These are phyloP conservation scores for Turdus rufiventris DNA, from an alignment of 2,113 vertebrate genomes.

Conservation along the genomic window DNA sequence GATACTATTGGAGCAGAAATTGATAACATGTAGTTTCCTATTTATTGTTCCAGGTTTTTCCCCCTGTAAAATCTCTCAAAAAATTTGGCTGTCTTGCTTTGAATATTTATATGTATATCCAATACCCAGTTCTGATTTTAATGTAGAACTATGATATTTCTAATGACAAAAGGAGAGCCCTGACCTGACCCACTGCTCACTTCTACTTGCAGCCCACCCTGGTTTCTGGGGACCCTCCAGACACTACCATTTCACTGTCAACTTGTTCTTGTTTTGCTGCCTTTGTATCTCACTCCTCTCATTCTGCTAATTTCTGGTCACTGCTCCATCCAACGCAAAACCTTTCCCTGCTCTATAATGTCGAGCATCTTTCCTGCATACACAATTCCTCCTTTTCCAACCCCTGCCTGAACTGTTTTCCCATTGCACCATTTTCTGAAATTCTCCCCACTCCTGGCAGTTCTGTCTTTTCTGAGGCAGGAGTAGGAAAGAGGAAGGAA, in stretches of 20 bases:
- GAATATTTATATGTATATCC: constrained; percentile 92
- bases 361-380: not conserved
- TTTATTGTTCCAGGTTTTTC: constrained; percentile 55
- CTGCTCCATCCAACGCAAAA: not conserved
- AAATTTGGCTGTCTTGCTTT: constrained; percentile 80
- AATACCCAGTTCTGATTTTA: constrained; percentile 73
- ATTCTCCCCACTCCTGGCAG: not conserved
- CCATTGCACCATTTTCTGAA: not conserved
- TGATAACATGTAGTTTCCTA: constrained; percentile 24
- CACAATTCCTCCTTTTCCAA: not conserved
- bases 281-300: not conserved
- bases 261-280: not conserved
- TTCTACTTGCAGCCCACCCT: not conserved
- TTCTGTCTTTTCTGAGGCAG: not conserved
- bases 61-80: constrained; percentile 49
- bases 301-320: not conserved
- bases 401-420: not conserved
- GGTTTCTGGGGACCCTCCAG: not conserved
- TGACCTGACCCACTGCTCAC: not conserved
- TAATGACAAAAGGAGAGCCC: constrained; percentile 28
- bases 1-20: constrained; percentile 10
- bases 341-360: not conserved
- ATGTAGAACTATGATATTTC: constrained; percentile 42
- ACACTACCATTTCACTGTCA: fast-evolving
- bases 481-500: not conserved